Evolutionary conservation across 1,140 invertebrate species (phyloP).

Genomic region (Aphaenogaster ashmeadi): DNA sequence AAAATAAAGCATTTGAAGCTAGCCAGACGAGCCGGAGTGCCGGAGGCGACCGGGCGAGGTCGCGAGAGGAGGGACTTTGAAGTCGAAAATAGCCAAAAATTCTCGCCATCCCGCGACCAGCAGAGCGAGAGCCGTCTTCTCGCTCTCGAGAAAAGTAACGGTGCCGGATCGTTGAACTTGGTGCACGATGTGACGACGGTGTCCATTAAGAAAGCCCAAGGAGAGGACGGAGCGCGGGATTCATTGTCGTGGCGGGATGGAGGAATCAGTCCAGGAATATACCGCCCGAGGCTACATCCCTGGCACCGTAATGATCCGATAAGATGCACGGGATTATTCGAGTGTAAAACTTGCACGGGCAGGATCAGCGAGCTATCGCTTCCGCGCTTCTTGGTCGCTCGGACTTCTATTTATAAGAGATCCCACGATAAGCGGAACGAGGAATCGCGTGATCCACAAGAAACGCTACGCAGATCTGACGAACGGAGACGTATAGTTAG

Average conservation of each 20-base stretch:
- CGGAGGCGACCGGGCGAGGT: constrained; percentile 21
- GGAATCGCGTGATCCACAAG: constrained; percentile 55
- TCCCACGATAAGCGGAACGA: constrained; percentile 22
- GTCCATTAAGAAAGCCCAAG: constrained; percentile 63
- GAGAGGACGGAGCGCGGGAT: constrained; percentile 45
- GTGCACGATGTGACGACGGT: constrained; percentile 61
- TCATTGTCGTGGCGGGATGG: constrained; percentile 68
- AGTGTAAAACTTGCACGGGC: constrained; percentile 55
- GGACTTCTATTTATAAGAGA: constrained; percentile 45
- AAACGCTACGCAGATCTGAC: constrained; percentile 27
- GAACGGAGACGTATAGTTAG: not conserved
- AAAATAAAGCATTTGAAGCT: constrained; percentile 78
- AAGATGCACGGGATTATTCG: constrained; percentile 67
- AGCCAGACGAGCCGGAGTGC: constrained; percentile 69
- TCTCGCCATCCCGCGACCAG: constrained; percentile 16
- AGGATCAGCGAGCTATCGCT: constrained; percentile 53
- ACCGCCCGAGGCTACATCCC: constrained; percentile 11
- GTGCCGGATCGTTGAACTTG: constrained; percentile 78
- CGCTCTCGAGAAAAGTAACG: constrained; percentile 75
- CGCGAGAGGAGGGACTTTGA: constrained; percentile 72
- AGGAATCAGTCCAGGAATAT: constrained; percentile 41
- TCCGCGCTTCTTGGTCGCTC: constrained; percentile 7
- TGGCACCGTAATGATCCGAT: constrained; percentile 67
- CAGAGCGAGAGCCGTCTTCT: not conserved
- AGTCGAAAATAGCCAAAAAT: constrained; percentile 83